Evolutionary conservation across 2,113 vertebrate genomes (phyloP), one percentile per base, ranked within the genome.

Genomic region (Perognathus longimembris): DNA sequence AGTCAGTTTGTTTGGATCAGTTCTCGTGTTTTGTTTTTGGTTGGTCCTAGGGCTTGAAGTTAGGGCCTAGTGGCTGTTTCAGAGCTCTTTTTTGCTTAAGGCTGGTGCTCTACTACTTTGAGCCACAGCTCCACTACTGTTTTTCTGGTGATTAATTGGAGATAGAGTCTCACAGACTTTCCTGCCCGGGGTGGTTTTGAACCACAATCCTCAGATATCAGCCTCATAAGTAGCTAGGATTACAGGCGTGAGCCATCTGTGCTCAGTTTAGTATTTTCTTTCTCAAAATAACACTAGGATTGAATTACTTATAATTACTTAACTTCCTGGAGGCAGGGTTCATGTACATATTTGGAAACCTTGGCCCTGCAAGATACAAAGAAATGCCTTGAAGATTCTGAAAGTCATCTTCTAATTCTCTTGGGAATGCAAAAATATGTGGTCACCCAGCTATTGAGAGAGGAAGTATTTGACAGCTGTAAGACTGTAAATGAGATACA

Each of bases 311-410:
- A 38, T 32, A 92, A 70, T 94, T 74, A 91, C 34, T 76, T 85
- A 89, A 91, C 69, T 85, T 89, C 87, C 75, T 93, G 26, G 32
- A 85, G 64, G 66, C 17, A 15, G 54, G 80, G 75, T 89, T 90
- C 74, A 63, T 85, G 67, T 86, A 95, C 93, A 83, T 93, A 81
- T 91, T 95, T 94, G 74, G 76, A 26, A 85, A 85, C 77, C 34
- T 38, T 38, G n/a, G 9, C 71, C 94, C 86, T 70, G 17, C 50
- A 83, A 76, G 63, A 96, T 95, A 73, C 18, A 71, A 28, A 26
- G 17, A 91, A 81, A 20, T 61, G 45, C 77, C 75, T 83, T 93
- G 38, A 91, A 26, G 22, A 81, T 80, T 95, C 71, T 93, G 59
- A 85, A 85, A 89, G 81, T 89, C 84, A 34, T 78, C 38, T 83